Percentiles rank a stretch among this genome's conserved stretches.
Conservation (phyloP, 2,888 invertebrate species). For the Scrobipalpa atriplicella region DNA sequence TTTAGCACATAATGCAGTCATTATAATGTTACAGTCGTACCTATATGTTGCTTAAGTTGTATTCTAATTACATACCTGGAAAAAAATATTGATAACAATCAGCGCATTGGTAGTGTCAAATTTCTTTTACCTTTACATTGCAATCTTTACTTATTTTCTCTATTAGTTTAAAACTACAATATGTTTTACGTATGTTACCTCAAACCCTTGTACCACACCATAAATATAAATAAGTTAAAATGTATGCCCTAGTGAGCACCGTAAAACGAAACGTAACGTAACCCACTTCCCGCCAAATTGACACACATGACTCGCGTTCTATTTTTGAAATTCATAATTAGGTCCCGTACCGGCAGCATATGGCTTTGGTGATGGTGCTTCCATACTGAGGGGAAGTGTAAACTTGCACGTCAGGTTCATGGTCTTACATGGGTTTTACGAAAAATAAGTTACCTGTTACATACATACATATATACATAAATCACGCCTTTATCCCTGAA, state of each 20-base stretch:
- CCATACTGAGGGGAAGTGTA: not conserved
- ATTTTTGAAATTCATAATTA: slow-evolving; percentile 32
- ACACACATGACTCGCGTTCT: slow-evolving; percentile 32
- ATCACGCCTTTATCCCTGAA: too few relatives aligned
- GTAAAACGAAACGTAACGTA: slow-evolving; percentile 27
- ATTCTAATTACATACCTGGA: too few relatives aligned
- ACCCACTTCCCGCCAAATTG: slow-evolving; percentile 33
- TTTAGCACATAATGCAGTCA: too few relatives aligned
- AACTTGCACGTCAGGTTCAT: not conserved
- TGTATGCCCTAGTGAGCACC: slow-evolving; percentile 23
- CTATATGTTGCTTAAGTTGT: too few relatives aligned
- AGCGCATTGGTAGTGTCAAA: too few relatives aligned
- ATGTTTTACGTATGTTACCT: slow-evolving; percentile 20
- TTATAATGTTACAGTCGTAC: too few relatives aligned
- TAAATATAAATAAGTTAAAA: not conserved
- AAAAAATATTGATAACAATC: too few relatives aligned
- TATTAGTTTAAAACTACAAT: not conserved
- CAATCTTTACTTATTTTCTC: not conserved
- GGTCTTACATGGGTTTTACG: too few relatives aligned
- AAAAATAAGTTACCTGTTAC: not conserved
- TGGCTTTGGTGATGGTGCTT: slow-evolving; percentile 7
- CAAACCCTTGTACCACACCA: not conserved
- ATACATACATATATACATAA: too few relatives aligned
- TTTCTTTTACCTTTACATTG: too few relatives aligned
- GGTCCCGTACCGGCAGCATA: slow-evolving; percentile 22